phyloP scores from a whole-genome alignment of 1,140 invertebrate species.

The Drosophila varians region DNA sequence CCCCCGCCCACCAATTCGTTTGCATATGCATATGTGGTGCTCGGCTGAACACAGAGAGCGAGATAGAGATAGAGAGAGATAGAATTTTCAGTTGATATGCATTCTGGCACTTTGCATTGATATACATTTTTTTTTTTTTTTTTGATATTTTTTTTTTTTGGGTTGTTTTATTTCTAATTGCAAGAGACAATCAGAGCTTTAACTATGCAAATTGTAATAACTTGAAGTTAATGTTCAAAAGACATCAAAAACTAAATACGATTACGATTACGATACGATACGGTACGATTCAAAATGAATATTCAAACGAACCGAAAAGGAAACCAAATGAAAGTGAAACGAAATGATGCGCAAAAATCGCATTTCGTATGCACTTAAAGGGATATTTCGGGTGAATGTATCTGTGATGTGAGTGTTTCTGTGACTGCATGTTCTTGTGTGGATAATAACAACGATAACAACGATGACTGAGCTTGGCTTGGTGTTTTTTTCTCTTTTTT shows the following conservation, averaged over 20 bases:
- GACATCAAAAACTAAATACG: constrained; percentile 64
- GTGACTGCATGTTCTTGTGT: constrained; percentile 20
- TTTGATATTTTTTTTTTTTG: constrained; percentile 23
- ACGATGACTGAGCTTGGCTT: constrained; percentile 32
- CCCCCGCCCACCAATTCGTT: constrained; percentile 65
- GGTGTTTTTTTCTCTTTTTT: neutral
- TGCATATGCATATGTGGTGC: constrained; percentile 37
- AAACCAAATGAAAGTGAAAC: constrained; percentile 36
- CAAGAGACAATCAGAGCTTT: constrained; percentile 70
- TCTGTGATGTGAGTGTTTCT: constrained; percentile 31
- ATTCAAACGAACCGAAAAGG: constrained; percentile 9
- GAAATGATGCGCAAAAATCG: constrained; percentile 47
- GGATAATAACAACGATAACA: constrained; percentile 47
- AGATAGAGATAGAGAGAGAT: constrained; percentile 37
- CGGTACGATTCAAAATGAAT: constrained; percentile 32
- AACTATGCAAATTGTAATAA: constrained; percentile 82
- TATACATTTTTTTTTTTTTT: constrained; percentile 22
- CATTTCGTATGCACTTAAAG: constrained; percentile 50
- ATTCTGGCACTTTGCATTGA: constrained; percentile 53
- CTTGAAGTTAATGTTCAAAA: constrained; percentile 69
- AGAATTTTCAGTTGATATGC: constrained; percentile 59
- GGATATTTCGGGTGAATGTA: constrained; percentile 28
- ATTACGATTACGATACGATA: constrained; percentile 46
- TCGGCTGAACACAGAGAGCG: constrained; percentile 73
- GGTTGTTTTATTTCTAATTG: constrained; percentile 57